Evolutionary conservation across 2,113 vertebrate species (phyloP), one percentile per base, ranked within the genome.

Genomic region (Calonectris borealis): DNA sequence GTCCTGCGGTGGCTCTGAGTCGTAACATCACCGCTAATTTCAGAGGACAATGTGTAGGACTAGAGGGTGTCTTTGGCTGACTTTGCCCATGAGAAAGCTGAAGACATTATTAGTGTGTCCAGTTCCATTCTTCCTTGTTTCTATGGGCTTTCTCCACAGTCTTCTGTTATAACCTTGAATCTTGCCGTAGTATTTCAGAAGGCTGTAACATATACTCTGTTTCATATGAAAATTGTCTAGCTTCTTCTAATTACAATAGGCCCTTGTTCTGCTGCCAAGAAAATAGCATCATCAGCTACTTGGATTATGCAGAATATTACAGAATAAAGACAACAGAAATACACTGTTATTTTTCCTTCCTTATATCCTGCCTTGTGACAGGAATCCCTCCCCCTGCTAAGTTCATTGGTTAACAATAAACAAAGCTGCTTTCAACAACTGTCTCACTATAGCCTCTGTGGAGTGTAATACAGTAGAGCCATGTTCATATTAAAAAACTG

Each of bases 201-300:
- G 82, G 52, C 86, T 60, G 44, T 65, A 87, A 58, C 40, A 24
- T 48, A 44, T 14, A 65, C 55, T 69, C 11, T 54, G 66, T 87
- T 89, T 89, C 65, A 31, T 68, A 48, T n/a, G 38, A 42, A 96
- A 84, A 84, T 77, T 54, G 15, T 36, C 55, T 92, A 42, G 64
- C 38, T 82, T 34, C 52, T 90, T 44, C 34, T 87, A 52, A 79
- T 87, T 82, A 89, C 78, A 93, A 60, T 65, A 89, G 49, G 44
- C 89, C 40, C 54, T 85, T 96, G 70, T 94, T 94, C 77, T 65
- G 52, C 83, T 95, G 94, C 91, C 81, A 94, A 46, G 73, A 84
- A 85, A 93, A 82, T 26, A 82, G 27, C 83, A 92, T 90, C 88
- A 86, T 73, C 76, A 64, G 29, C 48, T 91, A 44, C 44, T 71